Percentiles rank a stretch among this genome's conserved stretches.
phyloP scores from a whole-genome alignment of 2,113 vertebrate species.

The Reinhardtius hippoglossoides region DNA sequence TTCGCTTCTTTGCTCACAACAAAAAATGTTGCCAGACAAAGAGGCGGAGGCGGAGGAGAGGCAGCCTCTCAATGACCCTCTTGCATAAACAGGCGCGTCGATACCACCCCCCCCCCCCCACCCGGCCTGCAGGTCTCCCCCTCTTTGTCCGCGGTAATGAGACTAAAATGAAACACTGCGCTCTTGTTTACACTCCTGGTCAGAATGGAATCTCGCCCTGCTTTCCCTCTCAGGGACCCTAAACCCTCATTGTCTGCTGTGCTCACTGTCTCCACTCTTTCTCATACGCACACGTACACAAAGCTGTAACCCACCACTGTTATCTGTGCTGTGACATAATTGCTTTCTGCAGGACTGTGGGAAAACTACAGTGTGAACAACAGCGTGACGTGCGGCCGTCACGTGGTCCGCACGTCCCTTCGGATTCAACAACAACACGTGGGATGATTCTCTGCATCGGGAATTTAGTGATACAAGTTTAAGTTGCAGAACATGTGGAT shows the following conservation, averaged over 20 bases:
- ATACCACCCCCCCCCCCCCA: slow-evolving; percentile 7
- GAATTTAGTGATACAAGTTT: neutral
- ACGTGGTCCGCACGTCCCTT: neutral
- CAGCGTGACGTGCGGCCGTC: neutral
- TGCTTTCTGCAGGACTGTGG: slow-evolving; percentile 56
- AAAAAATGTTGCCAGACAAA: slow-evolving; percentile 33
- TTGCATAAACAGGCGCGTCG: slow-evolving; percentile 58
- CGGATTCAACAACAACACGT: neutral
- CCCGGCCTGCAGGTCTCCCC: slow-evolving; percentile 27
- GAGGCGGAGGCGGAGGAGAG: slow-evolving; percentile 12
- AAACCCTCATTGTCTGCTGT: slow-evolving; percentile 52
- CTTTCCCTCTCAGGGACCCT: slow-evolving; percentile 46
- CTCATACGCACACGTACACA: slow-evolving; percentile 30
- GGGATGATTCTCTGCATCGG: neutral
- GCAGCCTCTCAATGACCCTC: slow-evolving; percentile 59
- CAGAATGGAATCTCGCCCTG: slow-evolving; percentile 48
- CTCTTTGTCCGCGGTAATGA: slow-evolving; percentile 62
- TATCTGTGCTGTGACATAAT: slow-evolving; percentile 30
- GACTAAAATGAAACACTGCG: slow-evolving; percentile 68
- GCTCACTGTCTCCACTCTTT: too few species aligned
- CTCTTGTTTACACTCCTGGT: slow-evolving; percentile 62
- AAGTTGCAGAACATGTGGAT: neutral
- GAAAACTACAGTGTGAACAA: slow-evolving; percentile 42
- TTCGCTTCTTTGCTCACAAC: slow-evolving; percentile 46
- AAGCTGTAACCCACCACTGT: neutral